phyloP scores from a whole-genome alignment of 92 coral and sea anemone genomes.

The Actinernus sp. region DNA sequence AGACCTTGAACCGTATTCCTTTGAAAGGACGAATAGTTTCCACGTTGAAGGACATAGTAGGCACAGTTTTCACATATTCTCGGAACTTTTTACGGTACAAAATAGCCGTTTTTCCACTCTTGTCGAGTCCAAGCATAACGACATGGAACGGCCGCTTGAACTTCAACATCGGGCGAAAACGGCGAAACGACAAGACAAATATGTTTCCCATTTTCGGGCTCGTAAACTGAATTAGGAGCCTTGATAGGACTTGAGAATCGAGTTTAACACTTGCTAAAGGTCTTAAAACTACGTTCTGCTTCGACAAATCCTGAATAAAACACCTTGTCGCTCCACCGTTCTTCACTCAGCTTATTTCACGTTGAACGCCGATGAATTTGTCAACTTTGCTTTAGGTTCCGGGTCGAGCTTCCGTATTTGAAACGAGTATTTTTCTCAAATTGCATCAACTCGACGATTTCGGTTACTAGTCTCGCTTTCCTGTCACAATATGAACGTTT shows the following conservation, averaged over 20 bases:
- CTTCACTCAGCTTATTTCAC: too few relatives aligned
- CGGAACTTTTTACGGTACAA: conserved; percentile 91
- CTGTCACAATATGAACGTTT: too few relatives aligned
- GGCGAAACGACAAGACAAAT: conserved; percentile 70
- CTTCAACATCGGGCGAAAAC: conserved; percentile 81
- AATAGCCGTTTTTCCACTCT: conserved; percentile 94
- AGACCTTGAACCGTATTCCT: conserved; percentile 85
- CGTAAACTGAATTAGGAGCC: not conserved
- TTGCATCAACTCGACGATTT: not conserved
- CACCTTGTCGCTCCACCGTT: not conserved
- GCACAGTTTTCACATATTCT: conserved; percentile 71
- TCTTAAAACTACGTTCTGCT: not conserved
- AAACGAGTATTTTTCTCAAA: too few relatives aligned
- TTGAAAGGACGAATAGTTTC: conserved; percentile 91
- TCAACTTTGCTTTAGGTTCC: too few relatives aligned
- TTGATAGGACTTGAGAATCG: too few relatives aligned
- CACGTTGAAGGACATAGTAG: conserved; percentile 95
- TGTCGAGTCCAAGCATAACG: conserved; percentile 96
- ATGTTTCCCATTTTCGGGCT: conserved; percentile 68
- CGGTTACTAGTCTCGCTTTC: conserved; percentile 21
- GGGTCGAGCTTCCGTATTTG: too few relatives aligned
- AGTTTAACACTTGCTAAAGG: not conserved
- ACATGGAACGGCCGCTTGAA: conserved; percentile 85
- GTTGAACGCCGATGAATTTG: too few relatives aligned
- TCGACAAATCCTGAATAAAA: not conserved